A percentile compares a stretch with the other conserved stretches of the same genome.
Evolutionary conservation across 2,888 invertebrate species (phyloP).

Genomic region (Conus canariensis): DNA sequence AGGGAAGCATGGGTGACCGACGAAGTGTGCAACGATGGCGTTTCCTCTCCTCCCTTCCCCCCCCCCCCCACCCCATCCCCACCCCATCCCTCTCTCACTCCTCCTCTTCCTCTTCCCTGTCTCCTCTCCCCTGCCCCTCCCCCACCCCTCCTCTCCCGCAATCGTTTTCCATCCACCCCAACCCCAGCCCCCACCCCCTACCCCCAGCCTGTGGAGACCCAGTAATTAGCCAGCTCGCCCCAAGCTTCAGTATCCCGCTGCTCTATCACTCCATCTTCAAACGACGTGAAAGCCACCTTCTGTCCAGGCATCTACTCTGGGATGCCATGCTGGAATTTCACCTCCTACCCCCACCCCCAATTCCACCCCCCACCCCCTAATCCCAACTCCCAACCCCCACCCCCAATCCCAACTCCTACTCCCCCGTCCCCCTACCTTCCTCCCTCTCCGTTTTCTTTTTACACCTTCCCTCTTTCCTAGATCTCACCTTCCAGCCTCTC

Average conservation of each 20-base stretch:
- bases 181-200: no score
- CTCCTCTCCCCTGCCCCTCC: background rate
- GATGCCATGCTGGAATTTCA: constrained; percentile 1
- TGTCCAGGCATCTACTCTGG: background rate
- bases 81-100: background rate
- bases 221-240: background rate
- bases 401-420: background rate
- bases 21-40: no score
- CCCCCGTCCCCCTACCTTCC: no score
- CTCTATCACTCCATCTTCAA: constrained; percentile 6
- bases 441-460: no score
- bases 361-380: background rate
- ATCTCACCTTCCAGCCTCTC: no score
- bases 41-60: background rate
- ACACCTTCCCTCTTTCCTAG: no score
- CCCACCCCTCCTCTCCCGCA: background rate
- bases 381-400: background rate
- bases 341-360: background rate
- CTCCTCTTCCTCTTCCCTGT: no score
- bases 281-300: constrained; percentile 15
- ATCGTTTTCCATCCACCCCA: background rate
- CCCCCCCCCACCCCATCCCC: background rate
- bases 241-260: background rate
- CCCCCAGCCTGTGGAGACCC: background rate
- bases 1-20: no score